phyloP scores from a whole-genome alignment of 2,797 vertebrate genomes.

The Gephyroberyx darwinii region DNA sequence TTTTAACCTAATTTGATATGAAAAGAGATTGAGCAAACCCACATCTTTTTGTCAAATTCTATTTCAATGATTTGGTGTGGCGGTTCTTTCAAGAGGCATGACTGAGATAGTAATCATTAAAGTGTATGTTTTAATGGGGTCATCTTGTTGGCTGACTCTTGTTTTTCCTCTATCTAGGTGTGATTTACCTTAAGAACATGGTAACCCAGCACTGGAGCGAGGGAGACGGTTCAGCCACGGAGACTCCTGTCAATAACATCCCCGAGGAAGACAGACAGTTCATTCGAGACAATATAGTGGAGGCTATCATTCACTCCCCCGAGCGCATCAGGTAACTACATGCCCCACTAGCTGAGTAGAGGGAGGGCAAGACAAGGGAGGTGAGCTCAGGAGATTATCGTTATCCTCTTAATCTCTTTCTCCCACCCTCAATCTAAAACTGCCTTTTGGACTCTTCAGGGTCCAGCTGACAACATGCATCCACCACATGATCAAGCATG shows the following conservation, averaged over 20 bases:
- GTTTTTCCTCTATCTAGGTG: conserved; percentile 80
- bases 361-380: neutral
- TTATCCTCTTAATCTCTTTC: neutral
- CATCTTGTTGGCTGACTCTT: neutral
- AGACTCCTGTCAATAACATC: conserved; percentile 92
- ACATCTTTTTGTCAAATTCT: neutral
- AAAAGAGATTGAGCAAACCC: neutral
- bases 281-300: conserved; percentile 97
- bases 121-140: neutral
- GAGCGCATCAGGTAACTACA: conserved; percentile 93
- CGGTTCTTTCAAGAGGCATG: too few species aligned
- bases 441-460: conserved; percentile 72
- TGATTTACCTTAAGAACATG: conserved; percentile 99
- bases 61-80: too few species aligned
- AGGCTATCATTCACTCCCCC: conserved; percentile 98
- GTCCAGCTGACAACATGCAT: conserved; percentile 99
- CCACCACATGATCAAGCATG: conserved; percentile 99
- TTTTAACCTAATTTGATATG: too few species aligned
- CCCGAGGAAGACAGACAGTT: conserved; percentile 95
- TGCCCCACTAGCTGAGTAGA: neutral
- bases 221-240: conserved; percentile 86
- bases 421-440: conserved; percentile 20
- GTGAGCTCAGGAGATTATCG: neutral
- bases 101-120: too few species aligned
- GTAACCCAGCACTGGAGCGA: conserved; percentile 98